phyloP scores from a whole-genome alignment of 2,113 vertebrate species.

The Typhlomys cinereus region DNA sequence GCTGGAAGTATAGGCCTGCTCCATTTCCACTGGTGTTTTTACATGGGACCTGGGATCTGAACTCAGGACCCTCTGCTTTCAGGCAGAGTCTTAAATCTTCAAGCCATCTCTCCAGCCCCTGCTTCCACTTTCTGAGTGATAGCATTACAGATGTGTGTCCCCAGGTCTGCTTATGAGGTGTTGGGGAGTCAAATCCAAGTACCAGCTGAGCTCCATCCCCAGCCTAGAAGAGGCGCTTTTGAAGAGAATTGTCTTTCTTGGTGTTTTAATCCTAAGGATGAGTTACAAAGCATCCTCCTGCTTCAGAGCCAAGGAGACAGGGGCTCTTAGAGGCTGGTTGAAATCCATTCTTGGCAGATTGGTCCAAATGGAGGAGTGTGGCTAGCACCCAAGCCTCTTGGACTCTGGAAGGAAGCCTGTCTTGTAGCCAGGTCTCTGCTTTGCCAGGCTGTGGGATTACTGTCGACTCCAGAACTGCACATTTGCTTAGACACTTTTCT shows the following conservation, averaged over 20 bases:
- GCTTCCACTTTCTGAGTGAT: neutral
- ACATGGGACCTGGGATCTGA: no score
- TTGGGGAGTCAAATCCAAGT: neutral
- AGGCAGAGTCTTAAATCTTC: no score
- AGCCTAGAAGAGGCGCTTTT: neutral
- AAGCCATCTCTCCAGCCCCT: no score
- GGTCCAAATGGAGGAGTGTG: neutral
- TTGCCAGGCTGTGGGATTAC: neutral
- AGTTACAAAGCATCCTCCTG: neutral
- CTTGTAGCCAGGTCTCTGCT: neutral
- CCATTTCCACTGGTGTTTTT: no score
- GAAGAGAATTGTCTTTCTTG: neutral
- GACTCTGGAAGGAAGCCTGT: neutral
- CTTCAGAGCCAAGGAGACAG: neutral
- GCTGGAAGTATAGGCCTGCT: no score
- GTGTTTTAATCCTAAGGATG: neutral
- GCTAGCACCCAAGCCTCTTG: neutral
- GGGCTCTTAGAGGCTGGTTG: neutral
- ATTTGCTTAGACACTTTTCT: neutral
- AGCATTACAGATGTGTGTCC: neutral
- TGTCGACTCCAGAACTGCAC: slow-evolving; percentile 6
- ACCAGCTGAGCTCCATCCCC: neutral
- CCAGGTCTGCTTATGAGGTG: neutral
- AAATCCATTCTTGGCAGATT: neutral
- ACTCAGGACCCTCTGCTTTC: no score